Evolutionary conservation across 2,797 vertebrate species (phyloP), one percentile per base, ranked within the genome.

Genomic region (Phoebastria nigripes): DNA sequence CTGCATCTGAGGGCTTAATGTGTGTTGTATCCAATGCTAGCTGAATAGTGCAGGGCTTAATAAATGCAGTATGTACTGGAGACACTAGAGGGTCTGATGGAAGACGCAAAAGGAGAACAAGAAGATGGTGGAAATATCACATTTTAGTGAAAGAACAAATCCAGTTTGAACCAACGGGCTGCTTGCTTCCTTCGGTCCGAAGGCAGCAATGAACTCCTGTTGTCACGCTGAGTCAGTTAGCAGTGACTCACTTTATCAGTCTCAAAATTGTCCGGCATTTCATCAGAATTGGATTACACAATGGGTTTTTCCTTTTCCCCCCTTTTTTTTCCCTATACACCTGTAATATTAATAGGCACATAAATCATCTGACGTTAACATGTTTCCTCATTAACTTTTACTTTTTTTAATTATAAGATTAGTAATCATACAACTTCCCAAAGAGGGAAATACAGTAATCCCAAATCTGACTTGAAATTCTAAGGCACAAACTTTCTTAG

Each of bases 191-290:
- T 95, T 96, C 9, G 17, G 87, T 95, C 90, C 3, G 26, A 94
- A 83, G 56, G 87, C 96, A 96, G 95, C 95, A 96, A 96, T 96
- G 94, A 95, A 93, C 82, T 95, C 89, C 90, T 35, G 33, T 81
- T 96, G 92, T 96, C 96, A 93, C 95, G 95, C 94, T 96, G 96
- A 96, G 95, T 97, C 96, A 97, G 94, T 96, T 96, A 95, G 90
- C 96, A 93, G 87, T 86, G 82, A 96, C 89, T 96, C 90, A 83
- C 85, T 89, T 94, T 93, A 93, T 94, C 92, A 74, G 93, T 81
- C 94, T 96, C 92, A 95, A 92, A 95, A 89, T 62, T 96, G 92
- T 95, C 94, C 93, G 0, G 90, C 84, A 71, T 95, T 97, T 97
- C 96, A 96, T 78, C 92, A 97, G 89, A 83, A 65, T 74, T 33